Conservation (phyloP, 2,797 vertebrate genomes). For the Danio kyathit region DNA sequence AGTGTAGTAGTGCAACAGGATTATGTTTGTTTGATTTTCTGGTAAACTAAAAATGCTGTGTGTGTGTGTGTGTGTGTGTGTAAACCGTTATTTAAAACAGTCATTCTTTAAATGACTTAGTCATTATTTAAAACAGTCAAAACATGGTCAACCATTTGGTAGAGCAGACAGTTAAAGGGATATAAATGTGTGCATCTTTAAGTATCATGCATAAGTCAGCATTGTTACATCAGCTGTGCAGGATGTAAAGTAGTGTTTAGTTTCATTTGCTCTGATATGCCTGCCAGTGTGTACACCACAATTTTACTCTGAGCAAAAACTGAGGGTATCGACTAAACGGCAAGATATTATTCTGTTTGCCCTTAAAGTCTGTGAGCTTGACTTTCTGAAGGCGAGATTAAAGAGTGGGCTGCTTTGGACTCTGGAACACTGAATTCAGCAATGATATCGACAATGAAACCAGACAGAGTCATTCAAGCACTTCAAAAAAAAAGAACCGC, state of each 20-base stretch:
- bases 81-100: no score
- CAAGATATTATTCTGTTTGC: not conserved
- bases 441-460: conserved; percentile 5
- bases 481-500: not conserved
- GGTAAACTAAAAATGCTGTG: no score
- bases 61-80: no score
- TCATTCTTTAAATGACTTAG: no score
- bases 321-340: not conserved
- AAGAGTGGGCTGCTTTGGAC: not conserved
- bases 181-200: not conserved
- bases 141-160: no score
- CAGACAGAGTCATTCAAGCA: not conserved
- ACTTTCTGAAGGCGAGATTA: conserved; percentile 18
- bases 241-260: not conserved
- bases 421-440: conserved; percentile 7
- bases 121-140: no score
- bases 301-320: not conserved
- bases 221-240: not conserved
- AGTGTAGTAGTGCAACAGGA: no score
- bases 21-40: no score
- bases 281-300: not conserved
- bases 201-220: not conserved
- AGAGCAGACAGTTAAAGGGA: no score
- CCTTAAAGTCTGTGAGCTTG: not conserved
- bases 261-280: not conserved